phyloP scores from a whole-genome alignment of 1,140 invertebrate species.

The Helicoverpa zea region DNA sequence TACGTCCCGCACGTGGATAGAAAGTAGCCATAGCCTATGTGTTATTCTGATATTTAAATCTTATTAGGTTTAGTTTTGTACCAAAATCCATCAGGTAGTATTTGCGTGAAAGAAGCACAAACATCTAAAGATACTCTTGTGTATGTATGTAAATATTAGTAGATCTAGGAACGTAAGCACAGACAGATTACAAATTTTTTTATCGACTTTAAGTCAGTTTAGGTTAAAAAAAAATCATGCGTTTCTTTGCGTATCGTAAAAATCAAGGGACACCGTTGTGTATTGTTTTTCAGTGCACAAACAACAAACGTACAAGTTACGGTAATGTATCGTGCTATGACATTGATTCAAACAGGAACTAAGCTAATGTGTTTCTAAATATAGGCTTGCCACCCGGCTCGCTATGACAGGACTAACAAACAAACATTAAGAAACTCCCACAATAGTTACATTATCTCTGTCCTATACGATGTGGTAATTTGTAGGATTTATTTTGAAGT shows the following conservation, averaged over 20 bases:
- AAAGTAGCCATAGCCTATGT: no score
- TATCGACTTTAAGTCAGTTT: not conserved
- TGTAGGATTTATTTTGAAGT: no score
- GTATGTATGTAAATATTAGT: no score
- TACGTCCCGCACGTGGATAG: no score
- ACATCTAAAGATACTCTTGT: no score
- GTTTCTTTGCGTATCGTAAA: not conserved
- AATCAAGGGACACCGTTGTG: not conserved
- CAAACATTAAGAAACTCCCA: slow-evolving; percentile 27
- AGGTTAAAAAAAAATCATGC: not conserved
- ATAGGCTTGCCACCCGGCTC: slow-evolving; percentile 54
- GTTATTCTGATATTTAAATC: no score
- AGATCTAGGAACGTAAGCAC: no score
- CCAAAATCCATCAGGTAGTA: no score
- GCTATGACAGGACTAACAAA: slow-evolving; percentile 47
- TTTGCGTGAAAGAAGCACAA: no score
- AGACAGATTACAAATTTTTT: no score
- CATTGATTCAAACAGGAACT: slow-evolving; percentile 56
- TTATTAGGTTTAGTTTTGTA: no score
- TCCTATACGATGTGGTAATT: not conserved
- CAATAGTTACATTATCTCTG: not conserved
- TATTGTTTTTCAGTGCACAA: not conserved
- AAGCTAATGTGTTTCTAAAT: slow-evolving; percentile 57
- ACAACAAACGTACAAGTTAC: not conserved
- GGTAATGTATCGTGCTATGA: slow-evolving; percentile 21